These are phyloP conservation scores for Hartigia nigra DNA, from an alignment of 2,888 invertebrate genomes.

Conservation along the genomic window DNA sequence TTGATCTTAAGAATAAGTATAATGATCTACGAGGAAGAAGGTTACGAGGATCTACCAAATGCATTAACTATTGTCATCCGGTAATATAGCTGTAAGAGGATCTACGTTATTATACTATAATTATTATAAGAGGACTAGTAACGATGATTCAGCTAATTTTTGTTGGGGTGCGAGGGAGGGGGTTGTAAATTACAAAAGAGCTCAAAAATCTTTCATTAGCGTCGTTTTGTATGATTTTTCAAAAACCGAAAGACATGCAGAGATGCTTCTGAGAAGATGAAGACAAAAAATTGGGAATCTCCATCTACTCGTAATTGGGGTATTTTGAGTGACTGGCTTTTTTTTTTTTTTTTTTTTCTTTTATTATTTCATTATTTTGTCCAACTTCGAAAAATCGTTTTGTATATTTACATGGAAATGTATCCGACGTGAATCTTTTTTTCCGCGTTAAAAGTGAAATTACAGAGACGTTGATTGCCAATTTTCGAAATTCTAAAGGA, in stretches of 20 bases:
- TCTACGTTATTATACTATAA: neutral
- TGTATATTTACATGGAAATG: neutral
- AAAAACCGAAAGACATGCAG: neutral
- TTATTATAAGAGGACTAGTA: neutral
- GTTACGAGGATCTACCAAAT: slow-evolving; percentile 9
- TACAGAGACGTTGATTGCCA: slow-evolving; percentile 22
- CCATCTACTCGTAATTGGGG: neutral
- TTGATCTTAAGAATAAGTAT: neutral
- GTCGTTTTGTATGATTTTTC: neutral
- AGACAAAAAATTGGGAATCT: neutral
- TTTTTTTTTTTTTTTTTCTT: neutral
- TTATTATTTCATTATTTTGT: neutral
- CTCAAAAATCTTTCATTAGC: neutral
- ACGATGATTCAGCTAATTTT: neutral
- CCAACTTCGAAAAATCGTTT: neutral
- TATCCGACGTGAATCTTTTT: neutral
- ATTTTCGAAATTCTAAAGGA: slow-evolving; percentile 43
- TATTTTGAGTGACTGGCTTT: neutral
- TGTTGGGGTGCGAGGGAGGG: too few relatives aligned
- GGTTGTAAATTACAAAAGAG: neutral
- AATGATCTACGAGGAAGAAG: neutral
- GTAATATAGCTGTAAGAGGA: slow-evolving; percentile 16
- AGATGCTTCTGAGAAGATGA: neutral
- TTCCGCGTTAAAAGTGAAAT: neutral
- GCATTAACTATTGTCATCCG: slow-evolving; percentile 17